Evolutionary conservation across 2,888 invertebrate genomes (phyloP).

Genomic region (Aphrophora alni): DNA sequence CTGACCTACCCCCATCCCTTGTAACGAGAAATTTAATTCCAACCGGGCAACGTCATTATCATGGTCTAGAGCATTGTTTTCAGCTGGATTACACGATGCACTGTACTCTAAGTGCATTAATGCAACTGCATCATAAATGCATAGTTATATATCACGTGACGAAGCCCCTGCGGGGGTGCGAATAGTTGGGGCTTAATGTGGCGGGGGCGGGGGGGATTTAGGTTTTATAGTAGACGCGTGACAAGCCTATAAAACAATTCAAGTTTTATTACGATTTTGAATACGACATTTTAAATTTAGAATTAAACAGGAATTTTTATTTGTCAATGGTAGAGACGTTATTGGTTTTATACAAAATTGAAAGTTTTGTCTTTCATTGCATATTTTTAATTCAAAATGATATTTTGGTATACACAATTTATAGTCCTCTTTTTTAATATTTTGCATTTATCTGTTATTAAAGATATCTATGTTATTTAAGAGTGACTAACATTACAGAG

Average conservation of each 20-base stretch:
- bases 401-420: too few relatives aligned
- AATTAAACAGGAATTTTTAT: background rate
- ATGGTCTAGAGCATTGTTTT: background rate
- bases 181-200: background rate
- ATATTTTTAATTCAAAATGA: too few relatives aligned
- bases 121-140: constrained; percentile 6
- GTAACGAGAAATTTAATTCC: background rate
- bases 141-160: background rate
- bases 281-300: background rate
- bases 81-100: background rate
- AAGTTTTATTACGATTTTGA: background rate
- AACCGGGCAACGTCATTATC: background rate
- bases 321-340: too few relatives aligned
- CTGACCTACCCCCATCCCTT: background rate
- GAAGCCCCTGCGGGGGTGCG: background rate
- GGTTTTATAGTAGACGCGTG: background rate
- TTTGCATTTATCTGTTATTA: too few relatives aligned
- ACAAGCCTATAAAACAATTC: background rate
- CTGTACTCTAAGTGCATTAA: background rate
- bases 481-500: too few relatives aligned
- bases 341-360: too few relatives aligned
- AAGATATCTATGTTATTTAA: too few relatives aligned
- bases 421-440: too few relatives aligned
- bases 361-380: too few relatives aligned
- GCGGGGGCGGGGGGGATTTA: background rate